Base-by-base conservation (phyloP, 2,888 invertebrate genomes). In the Pyrochroa serraticornis region DNA sequence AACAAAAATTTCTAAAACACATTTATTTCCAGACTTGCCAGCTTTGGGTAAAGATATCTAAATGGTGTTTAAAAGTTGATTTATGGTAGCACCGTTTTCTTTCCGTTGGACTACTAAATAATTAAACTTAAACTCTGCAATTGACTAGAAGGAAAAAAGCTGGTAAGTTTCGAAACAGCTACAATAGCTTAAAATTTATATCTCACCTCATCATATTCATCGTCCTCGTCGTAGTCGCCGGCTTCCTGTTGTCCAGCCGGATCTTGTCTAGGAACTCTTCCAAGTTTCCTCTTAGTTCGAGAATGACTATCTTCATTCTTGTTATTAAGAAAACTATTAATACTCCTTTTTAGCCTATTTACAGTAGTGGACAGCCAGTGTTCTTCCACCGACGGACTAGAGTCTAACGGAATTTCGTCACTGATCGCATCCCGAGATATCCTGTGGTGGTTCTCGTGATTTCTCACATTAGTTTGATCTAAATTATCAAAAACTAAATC, bases 401-500 rank as follows among this genome's bases (percentile, higher is more conserved):
- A 70, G 60, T 75, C 66, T 52, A 61, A 55, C 37, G 64, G 49
- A 60, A 57, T 41, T 60, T 61, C 53, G 41, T 57, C 48, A 44
- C 50, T 45, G 46, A 51, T 55, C 41, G 57, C 48, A 50, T 68
- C 66, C 62, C 68, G 67, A 55, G 67, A 62, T 71, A 73, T 71
- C 60, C 72, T 71, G 46, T 70, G 71, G 36, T 71, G 69, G 52
- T 65, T 67, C 47, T 71, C 65, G 46, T 61, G 50, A 55, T 64
- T 65, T 67, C 63, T 66, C 63, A 70, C 64, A 66, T 74, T 71
- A 64, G 70, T 64, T 65, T 70, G 65, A 54, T 75, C 75, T 71
- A 73, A 62, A 62, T 63, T 75, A 63, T 80, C 80, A 64, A 80
- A 80, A 49, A 79, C 76, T 70, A 80, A 66, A 64, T 80, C 80